These are phyloP conservation scores for Ophion ventricosus DNA, from an alignment of 2,888 invertebrate species.

Conservation along the genomic window DNA sequence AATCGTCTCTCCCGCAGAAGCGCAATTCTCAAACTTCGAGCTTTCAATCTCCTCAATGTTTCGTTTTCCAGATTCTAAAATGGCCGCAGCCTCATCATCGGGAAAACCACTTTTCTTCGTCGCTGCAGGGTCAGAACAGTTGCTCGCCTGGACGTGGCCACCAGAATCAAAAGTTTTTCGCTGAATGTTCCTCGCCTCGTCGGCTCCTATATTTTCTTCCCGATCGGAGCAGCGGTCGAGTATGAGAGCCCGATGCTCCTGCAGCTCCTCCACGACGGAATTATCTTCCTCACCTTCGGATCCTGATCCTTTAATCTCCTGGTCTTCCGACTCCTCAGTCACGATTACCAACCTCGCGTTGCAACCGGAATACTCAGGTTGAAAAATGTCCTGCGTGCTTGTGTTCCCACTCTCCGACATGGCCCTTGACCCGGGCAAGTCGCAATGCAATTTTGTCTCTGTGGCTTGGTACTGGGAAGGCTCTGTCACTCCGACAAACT, in stretches of 20 bases:
- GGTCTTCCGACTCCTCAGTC: constrained; percentile 7
- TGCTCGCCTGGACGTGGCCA: no score
- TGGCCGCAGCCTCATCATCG: not conserved
- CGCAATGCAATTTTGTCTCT: not conserved
- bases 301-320: not conserved
- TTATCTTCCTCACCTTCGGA: not conserved
- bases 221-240: not conserved
- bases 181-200: not conserved
- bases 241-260: not conserved
- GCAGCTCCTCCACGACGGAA: not conserved
- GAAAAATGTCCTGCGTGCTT: not conserved
- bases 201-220: not conserved
- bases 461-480: not conserved
- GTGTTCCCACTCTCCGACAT: not conserved
- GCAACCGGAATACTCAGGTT: not conserved
- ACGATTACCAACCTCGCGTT: constrained; percentile 11
- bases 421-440: not conserved
- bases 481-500: not conserved
- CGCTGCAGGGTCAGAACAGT: not conserved
- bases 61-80: not conserved
- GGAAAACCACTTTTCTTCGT: not conserved
- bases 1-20: not conserved
- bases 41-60: not conserved
- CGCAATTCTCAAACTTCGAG: not conserved
- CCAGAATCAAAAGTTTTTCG: not conserved